These are phyloP conservation scores for Tetrapedia diversipes DNA, from an alignment of 2,888 invertebrate genomes.

Conservation along the genomic window DNA sequence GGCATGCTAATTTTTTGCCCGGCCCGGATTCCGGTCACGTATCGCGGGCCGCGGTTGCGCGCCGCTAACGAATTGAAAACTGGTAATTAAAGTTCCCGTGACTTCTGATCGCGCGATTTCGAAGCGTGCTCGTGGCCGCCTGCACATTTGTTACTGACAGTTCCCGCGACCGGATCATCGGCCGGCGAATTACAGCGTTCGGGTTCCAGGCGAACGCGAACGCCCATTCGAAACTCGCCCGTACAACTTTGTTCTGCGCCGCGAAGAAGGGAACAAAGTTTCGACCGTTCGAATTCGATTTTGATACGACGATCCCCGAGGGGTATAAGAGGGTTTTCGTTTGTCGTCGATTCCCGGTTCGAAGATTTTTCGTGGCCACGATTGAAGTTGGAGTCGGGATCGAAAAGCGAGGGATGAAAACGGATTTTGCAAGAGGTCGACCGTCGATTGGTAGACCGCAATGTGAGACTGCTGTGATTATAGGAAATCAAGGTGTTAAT, in stretches of 20 bases:
- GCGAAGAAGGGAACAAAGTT: conserved; percentile 13
- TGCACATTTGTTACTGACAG: conserved; percentile 52
- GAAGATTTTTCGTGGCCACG: too few species aligned
- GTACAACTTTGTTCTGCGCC: background rate
- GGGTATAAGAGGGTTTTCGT: background rate
- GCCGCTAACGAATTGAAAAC: conserved; percentile 74
- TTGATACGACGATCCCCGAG: background rate
- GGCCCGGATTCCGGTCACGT: conserved; percentile 69
- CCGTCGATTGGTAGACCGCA: too few species aligned
- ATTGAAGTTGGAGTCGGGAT: too few species aligned
- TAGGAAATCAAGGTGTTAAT: too few species aligned
- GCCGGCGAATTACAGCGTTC: conserved; percentile 17
- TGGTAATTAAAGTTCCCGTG: conserved; percentile 71
- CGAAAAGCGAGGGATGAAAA: too few species aligned
- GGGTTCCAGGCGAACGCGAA: background rate
- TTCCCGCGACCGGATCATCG: conserved; percentile 38
- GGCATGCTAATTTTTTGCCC: conserved; percentile 72
- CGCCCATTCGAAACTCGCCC: conserved; percentile 3
- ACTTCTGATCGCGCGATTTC: conserved; percentile 65
- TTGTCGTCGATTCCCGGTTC: background rate
- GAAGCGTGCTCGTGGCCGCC: conserved; percentile 17
- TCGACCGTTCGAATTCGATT: conserved; percentile 15
- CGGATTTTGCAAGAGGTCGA: too few species aligned
- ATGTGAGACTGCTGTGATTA: too few species aligned
- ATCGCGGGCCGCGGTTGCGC: conserved; percentile 59